A percentile compares a stretch with the other conserved stretches of the same genome.
Evolutionary conservation across 2,888 invertebrate genomes (phyloP).

Genomic region (Nezara viridula): DNA sequence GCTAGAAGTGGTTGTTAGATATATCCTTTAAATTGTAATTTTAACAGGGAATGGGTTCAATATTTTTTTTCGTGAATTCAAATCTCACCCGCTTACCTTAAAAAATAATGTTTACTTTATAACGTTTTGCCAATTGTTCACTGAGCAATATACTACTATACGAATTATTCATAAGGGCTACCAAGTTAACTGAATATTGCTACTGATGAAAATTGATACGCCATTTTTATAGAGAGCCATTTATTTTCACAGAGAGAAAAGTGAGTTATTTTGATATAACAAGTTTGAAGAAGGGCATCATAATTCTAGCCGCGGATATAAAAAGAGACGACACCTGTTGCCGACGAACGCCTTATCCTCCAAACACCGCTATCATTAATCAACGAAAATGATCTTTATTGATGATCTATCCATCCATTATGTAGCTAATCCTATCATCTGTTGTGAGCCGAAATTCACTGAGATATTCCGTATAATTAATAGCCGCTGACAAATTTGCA

Average conservation of each 20-base stretch:
- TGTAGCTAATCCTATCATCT: neutral
- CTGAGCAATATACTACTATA: no score
- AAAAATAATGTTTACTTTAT: no score
- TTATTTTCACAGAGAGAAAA: neutral
- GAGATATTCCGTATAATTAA: neutral
- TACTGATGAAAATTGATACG: neutral
- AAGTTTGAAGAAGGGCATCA: neutral
- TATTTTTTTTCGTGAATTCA: no score
- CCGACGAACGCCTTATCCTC: neutral
- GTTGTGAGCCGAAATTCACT: neutral
- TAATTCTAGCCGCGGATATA: neutral
- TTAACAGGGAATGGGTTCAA: no score
- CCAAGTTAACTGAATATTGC: neutral
- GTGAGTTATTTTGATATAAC: neutral
- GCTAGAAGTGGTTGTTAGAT: no score
- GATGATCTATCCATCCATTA: conserved; percentile 37
- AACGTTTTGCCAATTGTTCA: no score
- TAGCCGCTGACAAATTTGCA: neutral
- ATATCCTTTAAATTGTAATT: no score
- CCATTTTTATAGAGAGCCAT: neutral
- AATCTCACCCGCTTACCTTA: no score
- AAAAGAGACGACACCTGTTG: conserved; percentile 22
- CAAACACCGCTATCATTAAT: conserved; percentile 20
- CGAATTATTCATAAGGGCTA: no score
- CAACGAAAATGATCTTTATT: conserved; percentile 45